A percentile compares a stretch with the other conserved stretches of the same genome.
Evolutionary conservation across 2,797 vertebrate genomes (phyloP).

Genomic region (Rhabdophis nuchalis): DNA sequence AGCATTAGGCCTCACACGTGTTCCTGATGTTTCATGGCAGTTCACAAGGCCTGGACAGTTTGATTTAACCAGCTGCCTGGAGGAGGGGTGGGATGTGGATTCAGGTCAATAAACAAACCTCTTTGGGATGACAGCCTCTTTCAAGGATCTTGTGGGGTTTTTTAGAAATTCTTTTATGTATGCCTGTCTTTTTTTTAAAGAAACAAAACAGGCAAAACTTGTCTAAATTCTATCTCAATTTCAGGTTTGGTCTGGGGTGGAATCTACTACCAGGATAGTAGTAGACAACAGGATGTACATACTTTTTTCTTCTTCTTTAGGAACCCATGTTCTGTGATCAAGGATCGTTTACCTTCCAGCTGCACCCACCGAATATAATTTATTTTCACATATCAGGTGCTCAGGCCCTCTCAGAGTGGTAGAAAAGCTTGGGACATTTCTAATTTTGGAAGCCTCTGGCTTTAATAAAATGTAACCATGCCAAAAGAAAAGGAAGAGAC

Average conservation of each 20-base stretch:
- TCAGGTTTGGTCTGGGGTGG: background rate
- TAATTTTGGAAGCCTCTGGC: background rate
- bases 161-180: background rate
- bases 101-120: constrained; percentile 20
- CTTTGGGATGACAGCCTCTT: constrained; percentile 41
- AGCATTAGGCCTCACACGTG: constrained; percentile 8
- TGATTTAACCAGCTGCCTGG: constrained; percentile 8
- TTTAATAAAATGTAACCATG: background rate
- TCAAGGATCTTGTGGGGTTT: fast-evolving
- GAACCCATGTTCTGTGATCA: constrained; percentile 5
- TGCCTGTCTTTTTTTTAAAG: background rate
- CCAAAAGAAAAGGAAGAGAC: background rate
- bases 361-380: background rate
- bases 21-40: constrained; percentile 1
- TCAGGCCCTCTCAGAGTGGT: background rate
- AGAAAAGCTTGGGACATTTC: background rate
- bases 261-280: background rate
- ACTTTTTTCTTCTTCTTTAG: background rate
- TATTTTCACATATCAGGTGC: background rate
- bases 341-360: background rate
- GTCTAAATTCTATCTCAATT: background rate
- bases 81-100: background rate
- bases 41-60: constrained; percentile 24
- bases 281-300: background rate
- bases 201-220: constrained; percentile 1